Evolutionary conservation across 2,888 invertebrate species (phyloP).

Genomic region (Amorpha juglandis): DNA sequence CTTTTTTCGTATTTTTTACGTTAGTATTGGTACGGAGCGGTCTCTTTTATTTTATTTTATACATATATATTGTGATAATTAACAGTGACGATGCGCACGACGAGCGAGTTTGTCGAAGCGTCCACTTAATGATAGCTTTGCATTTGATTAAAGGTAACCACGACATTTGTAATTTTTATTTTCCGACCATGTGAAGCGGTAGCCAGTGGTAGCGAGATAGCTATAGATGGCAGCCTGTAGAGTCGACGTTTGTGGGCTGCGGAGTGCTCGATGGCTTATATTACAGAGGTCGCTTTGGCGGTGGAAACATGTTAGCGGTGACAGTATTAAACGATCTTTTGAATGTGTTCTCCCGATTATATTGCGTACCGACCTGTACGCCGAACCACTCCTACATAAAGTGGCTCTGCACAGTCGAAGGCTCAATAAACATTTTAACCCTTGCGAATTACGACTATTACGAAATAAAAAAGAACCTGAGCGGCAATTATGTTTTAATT

Average conservation of each 20-base stretch:
- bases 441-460: slow-evolving; percentile 21
- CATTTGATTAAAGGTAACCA: slow-evolving; percentile 81
- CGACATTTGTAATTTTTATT: slow-evolving; percentile 74
- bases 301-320: slow-evolving; percentile 61
- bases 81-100: slow-evolving; percentile 80
- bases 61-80: slow-evolving; percentile 82
- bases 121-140: slow-evolving; percentile 80
- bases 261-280: slow-evolving; percentile 58
- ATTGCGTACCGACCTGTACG: slow-evolving; percentile 30
- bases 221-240: slow-evolving; percentile 45
- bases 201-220: slow-evolving; percentile 37
- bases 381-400: slow-evolving; percentile 6
- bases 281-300: slow-evolving; percentile 55
- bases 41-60: slow-evolving; percentile 81
- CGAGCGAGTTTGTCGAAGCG: slow-evolving; percentile 73
- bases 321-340: slow-evolving; percentile 63
- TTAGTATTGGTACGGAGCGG: slow-evolving; percentile 79
- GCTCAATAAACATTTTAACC: slow-evolving; percentile 20
- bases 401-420: not conserved
- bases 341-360: slow-evolving; percentile 51
- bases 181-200: slow-evolving; percentile 49
- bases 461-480: slow-evolving; percentile 1
- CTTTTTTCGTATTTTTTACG: slow-evolving; percentile 83
- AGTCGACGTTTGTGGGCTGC: slow-evolving; percentile 51
- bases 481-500: slow-evolving; percentile 23